Conservation (phyloP, 2,113 vertebrate genomes). For the Rana temporaria region DNA sequence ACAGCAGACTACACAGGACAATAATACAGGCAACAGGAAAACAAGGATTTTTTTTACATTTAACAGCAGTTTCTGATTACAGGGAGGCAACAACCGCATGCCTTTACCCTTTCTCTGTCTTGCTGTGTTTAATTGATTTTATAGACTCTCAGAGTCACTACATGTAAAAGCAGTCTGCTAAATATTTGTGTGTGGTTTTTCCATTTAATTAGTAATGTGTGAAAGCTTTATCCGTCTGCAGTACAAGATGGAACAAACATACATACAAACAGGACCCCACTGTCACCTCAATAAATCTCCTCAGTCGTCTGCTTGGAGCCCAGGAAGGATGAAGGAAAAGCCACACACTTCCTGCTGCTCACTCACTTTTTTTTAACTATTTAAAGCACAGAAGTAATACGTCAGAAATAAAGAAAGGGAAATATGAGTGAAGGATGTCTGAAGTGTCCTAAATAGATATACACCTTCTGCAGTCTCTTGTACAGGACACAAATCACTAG, state of each 20-base stretch:
- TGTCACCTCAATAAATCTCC: constrained; percentile 65
- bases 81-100: not conserved
- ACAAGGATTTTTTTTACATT: not conserved
- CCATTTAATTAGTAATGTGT: constrained; percentile 57
- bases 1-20: not conserved
- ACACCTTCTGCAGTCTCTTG: no score
- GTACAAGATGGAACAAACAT: constrained; percentile 48
- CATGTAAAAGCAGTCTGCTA: not conserved
- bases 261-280: constrained; percentile 63
- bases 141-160: not conserved
- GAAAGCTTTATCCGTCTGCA: constrained; percentile 61
- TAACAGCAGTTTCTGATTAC: not conserved
- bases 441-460: no score
- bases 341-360: constrained; percentile 60
- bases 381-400: constrained; percentile 52
- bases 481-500: not conserved
- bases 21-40: not conserved
- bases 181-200: constrained; percentile 37
- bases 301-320: constrained; percentile 59
- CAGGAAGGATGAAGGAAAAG: constrained; percentile 57
- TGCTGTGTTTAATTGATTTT: not conserved
- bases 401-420: not conserved
- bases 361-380: constrained; percentile 56
- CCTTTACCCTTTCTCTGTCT: not conserved
- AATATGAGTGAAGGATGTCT: no score